Evolutionary conservation across 2,797 vertebrate genomes (phyloP).

Genomic region (Harpagifer antarcticus): DNA sequence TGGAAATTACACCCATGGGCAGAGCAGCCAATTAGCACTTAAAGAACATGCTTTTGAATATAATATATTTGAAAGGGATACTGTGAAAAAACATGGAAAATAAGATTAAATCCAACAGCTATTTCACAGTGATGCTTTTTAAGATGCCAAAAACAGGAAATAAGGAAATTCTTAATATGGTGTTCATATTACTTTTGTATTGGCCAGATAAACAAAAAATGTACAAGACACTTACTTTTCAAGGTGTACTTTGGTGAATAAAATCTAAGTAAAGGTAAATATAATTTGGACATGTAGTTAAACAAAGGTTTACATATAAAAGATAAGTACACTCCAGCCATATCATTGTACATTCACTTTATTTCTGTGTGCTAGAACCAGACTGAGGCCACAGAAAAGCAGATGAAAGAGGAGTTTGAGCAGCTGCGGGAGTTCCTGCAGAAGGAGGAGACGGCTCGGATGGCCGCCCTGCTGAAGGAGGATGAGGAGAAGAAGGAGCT

Average conservation of each 20-base stretch:
- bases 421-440: constrained; percentile 79
- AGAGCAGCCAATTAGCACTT: too few relatives aligned
- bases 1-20: too few relatives aligned
- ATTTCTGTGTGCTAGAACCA: constrained; percentile 73
- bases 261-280: background rate
- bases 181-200: background rate
- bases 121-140: background rate
- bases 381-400: constrained; percentile 79
- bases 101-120: background rate
- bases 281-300: background rate
- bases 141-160: background rate
- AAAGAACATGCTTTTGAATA: too few relatives aligned
- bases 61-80: background rate
- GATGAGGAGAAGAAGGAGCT: constrained; percentile 80
- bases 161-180: background rate
- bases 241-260: background rate
- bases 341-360: background rate
- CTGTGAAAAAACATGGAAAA: background rate
- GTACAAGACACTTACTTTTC: background rate
- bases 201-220: background rate
- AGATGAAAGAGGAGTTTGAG: constrained; percentile 80
- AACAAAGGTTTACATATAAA: background rate
- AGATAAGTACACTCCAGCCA: background rate
- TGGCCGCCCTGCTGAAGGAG: constrained; percentile 77
- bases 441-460: constrained; percentile 72